phyloP scores from a whole-genome alignment of 1,140 invertebrate species.

The Tribolium madens region DNA sequence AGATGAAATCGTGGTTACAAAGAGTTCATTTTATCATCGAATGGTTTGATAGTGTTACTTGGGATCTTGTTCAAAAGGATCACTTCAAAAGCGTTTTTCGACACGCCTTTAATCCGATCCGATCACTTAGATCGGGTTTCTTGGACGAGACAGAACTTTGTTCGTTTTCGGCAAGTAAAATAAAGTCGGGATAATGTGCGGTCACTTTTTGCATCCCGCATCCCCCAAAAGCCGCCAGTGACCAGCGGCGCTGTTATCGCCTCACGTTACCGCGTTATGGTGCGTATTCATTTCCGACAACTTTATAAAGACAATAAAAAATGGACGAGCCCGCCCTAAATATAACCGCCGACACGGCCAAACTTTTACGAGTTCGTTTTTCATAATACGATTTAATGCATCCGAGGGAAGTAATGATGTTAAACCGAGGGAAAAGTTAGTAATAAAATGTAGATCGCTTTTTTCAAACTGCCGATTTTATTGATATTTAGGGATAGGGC shows the following conservation, averaged over 20 bases:
- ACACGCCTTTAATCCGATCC: constrained; percentile 50
- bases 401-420: constrained; percentile 34
- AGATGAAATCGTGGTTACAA: constrained; percentile 36
- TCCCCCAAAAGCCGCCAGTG: constrained; percentile 18
- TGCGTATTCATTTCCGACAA: constrained; percentile 38
- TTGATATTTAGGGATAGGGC: constrained; percentile 43
- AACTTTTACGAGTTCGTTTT: constrained; percentile 39
- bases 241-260: constrained; percentile 30
- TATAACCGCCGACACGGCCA: constrained; percentile 37
- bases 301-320: constrained; percentile 39
- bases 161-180: constrained; percentile 35
- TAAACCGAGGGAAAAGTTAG: constrained; percentile 29
- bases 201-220: constrained; percentile 43
- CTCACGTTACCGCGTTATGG: constrained; percentile 37
- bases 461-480: constrained; percentile 43
- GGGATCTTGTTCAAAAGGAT: constrained; percentile 46
- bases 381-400: constrained; percentile 39
- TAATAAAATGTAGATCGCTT: constrained; percentile 41
- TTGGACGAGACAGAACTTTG: constrained; percentile 41
- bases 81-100: constrained; percentile 52
- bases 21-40: constrained; percentile 43
- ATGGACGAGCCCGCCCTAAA: constrained; percentile 37
- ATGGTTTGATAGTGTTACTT: constrained; percentile 48
- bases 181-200: constrained; percentile 44
- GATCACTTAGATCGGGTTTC: constrained; percentile 50